Evolutionary conservation across 2,797 vertebrate species (phyloP), one percentile per base, ranked within the genome.

Genomic region (Chrosomus eos): DNA sequence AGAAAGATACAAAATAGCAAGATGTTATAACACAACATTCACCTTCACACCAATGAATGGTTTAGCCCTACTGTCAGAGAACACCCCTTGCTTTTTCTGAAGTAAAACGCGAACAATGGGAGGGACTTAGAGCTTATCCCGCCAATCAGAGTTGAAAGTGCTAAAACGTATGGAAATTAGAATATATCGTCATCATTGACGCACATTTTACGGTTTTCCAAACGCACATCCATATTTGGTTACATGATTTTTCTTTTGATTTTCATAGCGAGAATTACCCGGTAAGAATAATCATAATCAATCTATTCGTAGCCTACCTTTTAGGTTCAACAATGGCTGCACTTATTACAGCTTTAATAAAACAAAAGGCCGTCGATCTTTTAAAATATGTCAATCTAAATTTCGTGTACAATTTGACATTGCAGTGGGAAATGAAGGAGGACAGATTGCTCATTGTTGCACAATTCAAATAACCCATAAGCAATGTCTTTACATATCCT

Each of bases 111-210:
- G 21, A 3, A 53, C 11, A 53, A 31, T 70, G 18, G 73, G 86
- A 36, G 71, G 62, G 45, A 21, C 8, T 8, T 70, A 5, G 16
- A 36, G 55, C 7, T 48, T 1, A 19, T 82, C 9, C 14, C 19
- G n/a, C 88, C 43, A 86, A 89, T 86, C 70, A 86, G 53, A 67
- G 13, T 23, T 23, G 60, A 76, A 33, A 23, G 26, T 48, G 82
- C 58, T 5, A 3, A 33, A 40, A 31, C 31, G 53, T 5, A 14
- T 33, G 2, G 1, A 21, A 71, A 70, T 23, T 31, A 11, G 16
- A 2, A 7, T 31, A 38, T 26, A 26, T 60, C 45, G 55, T 81
- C 79, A 76, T 64, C 28, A 23, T 62, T 87, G 88, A 89, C 86
- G 88, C 67, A 64, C 36, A 16, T 62, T 3, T 13, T n/a, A 26